These are phyloP conservation scores for Pelvicachromis taeniatus DNA, from an alignment of 2,113 vertebrate genomes.

Conservation along the genomic window DNA sequence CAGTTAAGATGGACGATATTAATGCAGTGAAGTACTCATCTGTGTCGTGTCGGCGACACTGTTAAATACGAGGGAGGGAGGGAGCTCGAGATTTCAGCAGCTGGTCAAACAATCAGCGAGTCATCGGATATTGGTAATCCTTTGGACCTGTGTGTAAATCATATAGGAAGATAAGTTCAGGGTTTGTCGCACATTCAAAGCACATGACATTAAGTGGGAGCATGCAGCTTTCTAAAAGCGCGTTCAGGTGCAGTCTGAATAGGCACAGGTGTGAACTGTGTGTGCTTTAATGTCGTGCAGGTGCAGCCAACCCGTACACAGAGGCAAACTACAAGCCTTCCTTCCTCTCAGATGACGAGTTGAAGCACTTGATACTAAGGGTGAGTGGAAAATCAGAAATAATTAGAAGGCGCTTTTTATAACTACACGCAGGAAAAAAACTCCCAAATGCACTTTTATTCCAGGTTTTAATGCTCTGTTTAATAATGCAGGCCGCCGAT, in stretches of 20 bases:
- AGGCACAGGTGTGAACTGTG: not conserved
- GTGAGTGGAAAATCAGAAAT: constrained; percentile 68
- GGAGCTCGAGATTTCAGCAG: not conserved
- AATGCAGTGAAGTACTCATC: not conserved
- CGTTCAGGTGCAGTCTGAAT: not conserved
- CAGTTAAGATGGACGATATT: not conserved
- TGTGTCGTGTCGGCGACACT: not conserved
- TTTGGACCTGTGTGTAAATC: not conserved
- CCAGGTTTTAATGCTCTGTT: not conserved
- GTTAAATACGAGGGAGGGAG: not conserved
- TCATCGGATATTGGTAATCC: too few species aligned
- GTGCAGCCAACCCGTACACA: constrained; percentile 94
- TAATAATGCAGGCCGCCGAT: constrained; percentile 83
- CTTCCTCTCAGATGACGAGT: constrained; percentile 95
- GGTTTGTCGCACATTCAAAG: fast-evolving
- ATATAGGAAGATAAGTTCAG: not conserved
- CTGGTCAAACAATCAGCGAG: not conserved
- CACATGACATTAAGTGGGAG: too few species aligned
- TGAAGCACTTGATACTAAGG: constrained; percentile 97
- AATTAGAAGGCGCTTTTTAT: fast-evolving
- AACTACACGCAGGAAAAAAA: not conserved
- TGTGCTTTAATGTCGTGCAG: constrained; percentile 56
- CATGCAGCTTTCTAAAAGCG: not conserved
- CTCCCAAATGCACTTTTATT: not conserved
- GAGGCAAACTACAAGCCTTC: constrained; percentile 99